Conservation (phyloP, 37 sponge, comb jelly and placozoan species). For the Beroe forskalii region DNA sequence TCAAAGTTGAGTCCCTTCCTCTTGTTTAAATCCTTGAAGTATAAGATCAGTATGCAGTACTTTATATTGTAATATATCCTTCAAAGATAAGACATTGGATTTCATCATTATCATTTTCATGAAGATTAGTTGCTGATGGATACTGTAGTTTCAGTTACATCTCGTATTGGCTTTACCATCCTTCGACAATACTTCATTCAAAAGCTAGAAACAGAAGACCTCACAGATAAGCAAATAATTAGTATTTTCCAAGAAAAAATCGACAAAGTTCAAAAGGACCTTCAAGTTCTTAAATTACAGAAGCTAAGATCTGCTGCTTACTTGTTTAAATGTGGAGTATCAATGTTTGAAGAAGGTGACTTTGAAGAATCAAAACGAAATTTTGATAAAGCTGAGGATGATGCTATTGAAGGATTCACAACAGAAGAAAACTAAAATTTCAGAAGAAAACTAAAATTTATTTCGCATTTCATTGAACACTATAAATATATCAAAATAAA, state of each 20-base stretch:
- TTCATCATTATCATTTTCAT: no score
- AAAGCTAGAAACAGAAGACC: neutral
- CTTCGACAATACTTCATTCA: neutral
- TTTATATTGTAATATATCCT: no score
- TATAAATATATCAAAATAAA: no score
- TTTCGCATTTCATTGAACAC: no score
- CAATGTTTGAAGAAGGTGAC: conserved; percentile 27
- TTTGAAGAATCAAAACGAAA: conserved; percentile 15
- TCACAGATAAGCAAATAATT: conserved; percentile 12
- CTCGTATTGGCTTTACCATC: neutral
- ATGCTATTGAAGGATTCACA: conserved; percentile 42
- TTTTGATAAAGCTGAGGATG: conserved; percentile 50
- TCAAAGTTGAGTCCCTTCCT: no score
- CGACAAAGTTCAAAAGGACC: conserved; percentile 11
- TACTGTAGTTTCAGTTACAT: conserved; percentile 1
- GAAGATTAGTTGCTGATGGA: no score
- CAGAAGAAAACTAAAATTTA: no score
- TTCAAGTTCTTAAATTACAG: conserved; percentile 24
- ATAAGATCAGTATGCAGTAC: no score
- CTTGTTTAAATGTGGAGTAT: conserved; percentile 4
- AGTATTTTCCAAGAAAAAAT: conserved; percentile 11
- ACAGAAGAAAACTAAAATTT: no score
- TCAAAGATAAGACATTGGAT: no score
- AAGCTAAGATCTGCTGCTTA: conserved; percentile 30
- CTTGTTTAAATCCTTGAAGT: no score